phyloP scores from a whole-genome alignment of 1,140 invertebrate species.

The Cardiocondyla obscurior region DNA sequence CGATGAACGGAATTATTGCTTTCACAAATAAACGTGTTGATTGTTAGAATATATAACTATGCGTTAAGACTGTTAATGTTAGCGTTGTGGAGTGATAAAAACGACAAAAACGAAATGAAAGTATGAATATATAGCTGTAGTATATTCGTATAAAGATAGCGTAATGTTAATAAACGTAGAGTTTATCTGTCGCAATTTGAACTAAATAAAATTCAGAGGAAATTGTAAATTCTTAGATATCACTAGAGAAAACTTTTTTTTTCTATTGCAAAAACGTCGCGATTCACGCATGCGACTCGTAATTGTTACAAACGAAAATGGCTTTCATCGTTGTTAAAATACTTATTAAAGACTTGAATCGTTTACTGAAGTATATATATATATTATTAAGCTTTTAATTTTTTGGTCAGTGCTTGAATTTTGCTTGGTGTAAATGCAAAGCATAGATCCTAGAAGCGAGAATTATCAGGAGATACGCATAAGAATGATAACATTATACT shows the following conservation, averaged over 20 bases:
- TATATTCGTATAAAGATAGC: slow-evolving; percentile 7
- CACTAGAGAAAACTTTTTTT: not conserved
- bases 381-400: not conserved
- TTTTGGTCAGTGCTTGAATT: slow-evolving; percentile 8
- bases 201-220: not conserved
- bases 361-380: not conserved
- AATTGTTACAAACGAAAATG: slow-evolving; percentile 1
- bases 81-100: not conserved
- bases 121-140: slow-evolving; percentile 11
- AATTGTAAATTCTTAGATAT: not conserved
- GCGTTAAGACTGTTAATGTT: slow-evolving; percentile 44
- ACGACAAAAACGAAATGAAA: slow-evolving; percentile 2
- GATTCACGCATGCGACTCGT: slow-evolving; percentile 23
- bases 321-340: slow-evolving; percentile 50
- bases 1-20: slow-evolving; percentile 8
- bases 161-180: slow-evolving; percentile 18
- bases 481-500: not conserved
- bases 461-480: slow-evolving; percentile 9
- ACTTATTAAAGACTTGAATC: slow-evolving; percentile 13
- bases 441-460: slow-evolving; percentile 11
- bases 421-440: not conserved
- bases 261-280: not conserved
- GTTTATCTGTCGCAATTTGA: not conserved
- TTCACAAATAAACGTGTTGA: not conserved
- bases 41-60: slow-evolving; percentile 25